Conservation (phyloP, 2,888 invertebrate genomes). For the Drosophila merina region DNA sequence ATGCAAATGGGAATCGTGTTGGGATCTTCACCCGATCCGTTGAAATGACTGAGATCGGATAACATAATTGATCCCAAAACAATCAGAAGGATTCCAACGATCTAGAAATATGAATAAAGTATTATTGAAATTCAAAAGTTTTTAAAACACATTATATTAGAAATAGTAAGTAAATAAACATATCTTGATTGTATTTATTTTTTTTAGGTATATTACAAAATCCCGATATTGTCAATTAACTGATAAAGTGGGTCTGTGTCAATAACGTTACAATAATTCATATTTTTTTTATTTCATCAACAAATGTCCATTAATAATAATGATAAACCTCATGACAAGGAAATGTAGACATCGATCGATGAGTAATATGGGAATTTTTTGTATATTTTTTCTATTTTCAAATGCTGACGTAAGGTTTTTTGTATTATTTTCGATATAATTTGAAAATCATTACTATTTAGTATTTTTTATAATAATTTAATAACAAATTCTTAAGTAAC, state of each 20-base stretch:
- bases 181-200: not conserved
- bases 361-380: conserved; percentile 16
- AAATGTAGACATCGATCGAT: conserved; percentile 10
- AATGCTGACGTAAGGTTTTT: not conserved
- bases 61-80: conserved; percentile 88
- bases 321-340: conserved; percentile 27
- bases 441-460: not conserved
- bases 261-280: conserved; percentile 13
- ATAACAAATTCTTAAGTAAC: not conserved
- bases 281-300: conserved; percentile 13
- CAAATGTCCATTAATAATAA: not conserved
- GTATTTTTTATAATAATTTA: not conserved
- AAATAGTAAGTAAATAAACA: not conserved
- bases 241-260: conserved; percentile 16
- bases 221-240: conserved; percentile 26
- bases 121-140: too few species aligned
- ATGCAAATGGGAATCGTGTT: conserved; percentile 87
- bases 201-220: not conserved
- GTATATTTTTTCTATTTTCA: not conserved
- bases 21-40: conserved; percentile 84
- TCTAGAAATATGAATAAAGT: conserved; percentile 82
- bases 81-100: conserved; percentile 89
- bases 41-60: conserved; percentile 85
- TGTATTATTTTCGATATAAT: not conserved
- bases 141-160: too few species aligned